These are phyloP conservation scores for Pseudobourletiella spinata DNA, from an alignment of 1,140 invertebrate species.

Conservation along the genomic window DNA sequence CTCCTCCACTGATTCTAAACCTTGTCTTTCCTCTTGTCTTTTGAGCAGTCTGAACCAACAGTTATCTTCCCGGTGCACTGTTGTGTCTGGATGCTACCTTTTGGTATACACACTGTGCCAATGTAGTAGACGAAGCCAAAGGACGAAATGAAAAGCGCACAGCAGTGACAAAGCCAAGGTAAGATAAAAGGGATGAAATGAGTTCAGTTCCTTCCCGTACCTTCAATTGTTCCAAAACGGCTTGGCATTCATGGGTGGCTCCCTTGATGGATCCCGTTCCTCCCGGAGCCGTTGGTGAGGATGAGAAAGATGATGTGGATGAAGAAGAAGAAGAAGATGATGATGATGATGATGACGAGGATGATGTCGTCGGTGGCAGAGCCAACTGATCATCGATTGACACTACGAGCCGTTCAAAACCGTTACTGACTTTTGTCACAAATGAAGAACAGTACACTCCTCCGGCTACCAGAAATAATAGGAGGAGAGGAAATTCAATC, in stretches of 20 bases:
- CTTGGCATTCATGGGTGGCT: slow-evolving; percentile 33
- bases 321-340: slow-evolving; percentile 3
- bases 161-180: too few relatives aligned
- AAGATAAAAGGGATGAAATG: slow-evolving; percentile 1
- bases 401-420: slow-evolving; percentile 33
- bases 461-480: neutral
- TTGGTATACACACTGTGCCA: neutral
- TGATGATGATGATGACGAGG: slow-evolving; percentile 13
- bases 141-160: neutral
- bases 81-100: too few relatives aligned
- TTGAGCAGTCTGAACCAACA: too few relatives aligned
- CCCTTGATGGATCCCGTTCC: slow-evolving; percentile 16
- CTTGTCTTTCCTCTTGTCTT: too few relatives aligned
- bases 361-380: slow-evolving; percentile 13
- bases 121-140: neutral
- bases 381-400: slow-evolving; percentile 33
- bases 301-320: neutral
- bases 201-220: slow-evolving; percentile 16
- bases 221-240: slow-evolving; percentile 36
- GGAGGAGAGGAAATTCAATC: neutral
- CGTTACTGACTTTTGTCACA: slow-evolving; percentile 31
- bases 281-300: slow-evolving; percentile 2
- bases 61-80: too few relatives aligned
- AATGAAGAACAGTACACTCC: slow-evolving; percentile 12
- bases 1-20: too few relatives aligned